Base-by-base conservation (phyloP, 2,797 vertebrate species). In the Geotrypetes seraphini region DNA sequence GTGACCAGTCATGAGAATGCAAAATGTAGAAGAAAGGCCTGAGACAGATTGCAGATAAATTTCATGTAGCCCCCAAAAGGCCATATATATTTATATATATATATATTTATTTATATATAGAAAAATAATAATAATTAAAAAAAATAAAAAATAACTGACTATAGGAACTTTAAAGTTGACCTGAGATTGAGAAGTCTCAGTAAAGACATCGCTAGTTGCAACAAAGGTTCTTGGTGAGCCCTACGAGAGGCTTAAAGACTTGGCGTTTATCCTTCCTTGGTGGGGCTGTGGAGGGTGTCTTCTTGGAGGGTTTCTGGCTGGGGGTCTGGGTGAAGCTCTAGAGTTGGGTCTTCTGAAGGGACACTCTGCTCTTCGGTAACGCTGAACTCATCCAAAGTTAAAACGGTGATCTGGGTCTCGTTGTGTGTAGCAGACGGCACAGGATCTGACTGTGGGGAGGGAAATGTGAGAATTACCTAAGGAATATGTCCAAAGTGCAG, bases 121-220 rank as follows among this genome's bases (percentile, higher is more conserved):
- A 58, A 56, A 56, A 6, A 61, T 56, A 62, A 60, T 63, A 66
- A 56, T 64, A 84, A 77, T 77, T 76, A 73, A 75, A 66, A 53
- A 10, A 63, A 60, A 57, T 58, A 56, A 58, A 58, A 45, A 57
- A 48, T 52, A 73, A 63, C 66, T 63, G 45, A 64, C 41, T 5
- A 19, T 59, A 67, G 51, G 57, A 60, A 54, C 61, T 62, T 63
- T 57, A 54, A 25, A 58, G 79, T 86, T 73, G 81, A 97, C 92
- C 92, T 95, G 93, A 97, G 92, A 87, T 83, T 64, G 74, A 78
- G 53, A 68, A 75, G 65, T 62, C 53, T 17, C 27, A 34, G 27
- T 47, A 43, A 53, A 60, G 68, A 81, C 70, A 74, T 64, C 67
- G 68, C 63, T 63, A 64, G 53, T 54, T 27, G 6, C 0, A 12